These are phyloP conservation scores for Hirtodrosophila duncani DNA, from an alignment of 2,888 invertebrate genomes.

Conservation along the genomic window DNA sequence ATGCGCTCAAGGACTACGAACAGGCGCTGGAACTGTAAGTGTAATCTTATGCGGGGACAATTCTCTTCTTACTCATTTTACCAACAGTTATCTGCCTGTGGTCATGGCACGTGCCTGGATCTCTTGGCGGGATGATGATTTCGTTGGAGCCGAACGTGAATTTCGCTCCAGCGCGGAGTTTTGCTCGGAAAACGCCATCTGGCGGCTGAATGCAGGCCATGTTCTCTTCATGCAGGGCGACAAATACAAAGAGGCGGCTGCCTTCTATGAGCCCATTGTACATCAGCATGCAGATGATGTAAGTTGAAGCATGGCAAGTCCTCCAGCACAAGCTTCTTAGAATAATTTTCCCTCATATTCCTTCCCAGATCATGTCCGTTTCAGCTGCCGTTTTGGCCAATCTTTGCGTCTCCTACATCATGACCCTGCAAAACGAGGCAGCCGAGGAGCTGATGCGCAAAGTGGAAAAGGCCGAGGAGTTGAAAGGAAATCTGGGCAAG, in stretches of 20 bases:
- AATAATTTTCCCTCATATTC: background rate
- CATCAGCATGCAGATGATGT: slow-evolving; percentile 94
- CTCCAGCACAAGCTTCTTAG: background rate
- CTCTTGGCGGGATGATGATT: slow-evolving; percentile 98
- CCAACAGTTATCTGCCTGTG: slow-evolving; percentile 91
- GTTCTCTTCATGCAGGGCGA: slow-evolving; percentile 99
- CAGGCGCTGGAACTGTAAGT: slow-evolving; percentile 87
- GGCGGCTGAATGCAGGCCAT: slow-evolving; percentile 99
- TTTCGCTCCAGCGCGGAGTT: slow-evolving; percentile 98
- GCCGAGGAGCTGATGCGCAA: slow-evolving; percentile 99
- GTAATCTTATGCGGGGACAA: no score
- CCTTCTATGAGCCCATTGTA: slow-evolving; percentile 98
- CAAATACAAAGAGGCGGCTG: slow-evolving; percentile 98
- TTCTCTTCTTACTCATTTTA: background rate
- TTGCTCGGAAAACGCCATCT: slow-evolving; percentile 97
- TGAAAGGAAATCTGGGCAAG: slow-evolving; percentile 89
- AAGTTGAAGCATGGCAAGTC: slow-evolving; percentile 51
- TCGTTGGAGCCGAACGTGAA: slow-evolving; percentile 96
- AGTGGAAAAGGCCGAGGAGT: slow-evolving; percentile 98
- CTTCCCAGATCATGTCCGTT: slow-evolving; percentile 88
- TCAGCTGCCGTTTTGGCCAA: slow-evolving; percentile 99
- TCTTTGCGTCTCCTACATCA: slow-evolving; percentile 98
- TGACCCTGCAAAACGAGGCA: slow-evolving; percentile 99
- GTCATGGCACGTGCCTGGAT: slow-evolving; percentile 99
- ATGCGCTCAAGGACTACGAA: slow-evolving; percentile 93